Base-by-base conservation (phyloP, 2,888 invertebrate genomes). In the Lasiommata megera region DNA sequence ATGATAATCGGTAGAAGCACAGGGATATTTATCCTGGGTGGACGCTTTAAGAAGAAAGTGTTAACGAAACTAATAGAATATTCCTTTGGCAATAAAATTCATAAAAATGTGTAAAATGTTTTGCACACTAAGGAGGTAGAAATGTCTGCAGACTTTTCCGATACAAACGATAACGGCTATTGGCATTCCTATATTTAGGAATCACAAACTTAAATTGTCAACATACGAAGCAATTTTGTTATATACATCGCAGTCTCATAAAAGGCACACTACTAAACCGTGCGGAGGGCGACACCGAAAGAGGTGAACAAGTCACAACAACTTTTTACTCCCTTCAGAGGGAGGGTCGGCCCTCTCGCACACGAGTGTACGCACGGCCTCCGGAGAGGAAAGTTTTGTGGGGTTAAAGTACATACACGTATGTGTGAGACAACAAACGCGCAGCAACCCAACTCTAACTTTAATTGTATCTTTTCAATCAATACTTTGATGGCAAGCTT, bases 401-500 rank as follows among this genome's bases (percentile, higher is more conserved):
- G 90, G 89, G 89, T 87, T 86, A 81, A 82, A 79, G 76, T 76
- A 83, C 84, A 84, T 84, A 81, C 74, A 79, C 79, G 73, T 77
- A 68, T 68, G 77, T 79, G 80, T 74, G 84, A 85, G 87, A 86
- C 86, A 87, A 87, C 84, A 87, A 85, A 85, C 84, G 82, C 81
- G 83, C 80, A 84, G 79, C 84, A 86, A 85, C 84, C 86, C 84
- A 88, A 88, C 88, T 84, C 84, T 82, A 88, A 90, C 81, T 90
- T 89, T 90, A 90, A 90, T 90, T 90, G 88, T 88, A 86, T 86
- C 88, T 84, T 88, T 89, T 87, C 88, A 90, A 90, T 90, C 90
- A 86, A 90, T 89, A 88, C 79, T 79, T 57, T 62, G 62, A 60
- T 56, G 18, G 38, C 36, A 52, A 55, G 37, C 55, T 56, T 56